Conservation (phyloP, 1,140 invertebrate genomes). For the Heterodera schachtii region DNA sequence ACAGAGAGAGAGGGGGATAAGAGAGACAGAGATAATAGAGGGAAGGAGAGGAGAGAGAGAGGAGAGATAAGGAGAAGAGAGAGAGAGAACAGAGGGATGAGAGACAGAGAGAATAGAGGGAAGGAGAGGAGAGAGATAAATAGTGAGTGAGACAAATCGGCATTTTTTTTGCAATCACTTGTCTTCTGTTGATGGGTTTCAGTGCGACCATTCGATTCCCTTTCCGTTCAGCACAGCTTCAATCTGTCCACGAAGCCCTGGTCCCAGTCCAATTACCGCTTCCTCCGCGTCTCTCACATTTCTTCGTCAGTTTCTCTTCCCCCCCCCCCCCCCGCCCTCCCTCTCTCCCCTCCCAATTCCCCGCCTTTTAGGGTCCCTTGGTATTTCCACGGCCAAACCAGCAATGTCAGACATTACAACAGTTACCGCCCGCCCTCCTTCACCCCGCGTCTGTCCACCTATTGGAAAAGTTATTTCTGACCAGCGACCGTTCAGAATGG, state of each 20-base stretch:
- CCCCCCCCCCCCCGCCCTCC: background rate
- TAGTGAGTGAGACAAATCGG: no score
- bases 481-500: background rate
- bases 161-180: no score
- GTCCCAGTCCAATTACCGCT: constrained; percentile 53
- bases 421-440: constrained; percentile 50
- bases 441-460: constrained; percentile 44
- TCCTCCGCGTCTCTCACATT: constrained; percentile 47
- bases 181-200: no score
- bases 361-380: constrained; percentile 43
- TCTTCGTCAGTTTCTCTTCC: constrained; percentile 37
- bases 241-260: constrained; percentile 53
- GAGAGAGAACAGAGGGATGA: no score
- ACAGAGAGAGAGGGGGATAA: no score
- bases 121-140: no score
- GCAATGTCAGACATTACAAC: constrained; percentile 53
- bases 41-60: no score
- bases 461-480: constrained; percentile 49
- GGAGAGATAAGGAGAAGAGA: no score
- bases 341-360: background rate
- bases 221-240: constrained; percentile 37
- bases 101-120: no score
- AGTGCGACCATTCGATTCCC: background rate
- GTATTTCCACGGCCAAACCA: constrained; percentile 48
- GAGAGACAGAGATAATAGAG: no score